Evolutionary conservation across 2,113 vertebrate genomes (phyloP), one percentile per base, ranked within the genome.

Genomic region (Erythrocercus mccallii): DNA sequence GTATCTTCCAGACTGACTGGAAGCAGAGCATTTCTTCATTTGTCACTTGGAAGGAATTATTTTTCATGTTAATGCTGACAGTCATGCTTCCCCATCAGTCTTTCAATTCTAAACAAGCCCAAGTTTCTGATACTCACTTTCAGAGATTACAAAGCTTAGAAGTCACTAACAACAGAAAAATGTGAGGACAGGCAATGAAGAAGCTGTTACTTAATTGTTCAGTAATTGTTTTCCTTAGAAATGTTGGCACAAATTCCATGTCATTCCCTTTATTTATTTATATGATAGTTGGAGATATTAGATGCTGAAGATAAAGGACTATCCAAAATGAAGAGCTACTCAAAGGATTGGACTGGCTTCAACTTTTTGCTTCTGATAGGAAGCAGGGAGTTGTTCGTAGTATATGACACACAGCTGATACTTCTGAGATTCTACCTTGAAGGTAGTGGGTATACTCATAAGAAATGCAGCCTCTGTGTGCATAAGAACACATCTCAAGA

Each of bases 71-170:
- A 66, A 53, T 88, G 31, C 62, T 91, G 81, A 77, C 71, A 86
- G 74, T 72, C 50, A 6, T 54, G 23, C 30, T 89, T 87, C 33
- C 70, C 66, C 18, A n/a, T 86, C 58, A 50, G 85, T 81, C 68
- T 94, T 93, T 95, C n/a, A 58, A 88, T 95, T 92, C 56, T 87
- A 77, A 95, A 88, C 54, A 92, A 73, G 58, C 47, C 81, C 42
- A 48, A 65, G 65, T 85, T 86, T 86, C 54, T 81, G 48, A 50
- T 85, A 64, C 2, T 42, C 28, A 45, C 47, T 70, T 76, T 74
- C 48, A 79, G 73, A 89, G 20, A 69, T 48, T 71, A 48, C 15
- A n/a, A 56, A 69, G 37, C 45, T 77, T 90, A 53, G 70, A 91
- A 93, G 45, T 72, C 70, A 57, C 44, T 56, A 90, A 30, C 14